Base-by-base conservation (phyloP, 2,888 invertebrate species). In the Orchesellides sinensis region DNA sequence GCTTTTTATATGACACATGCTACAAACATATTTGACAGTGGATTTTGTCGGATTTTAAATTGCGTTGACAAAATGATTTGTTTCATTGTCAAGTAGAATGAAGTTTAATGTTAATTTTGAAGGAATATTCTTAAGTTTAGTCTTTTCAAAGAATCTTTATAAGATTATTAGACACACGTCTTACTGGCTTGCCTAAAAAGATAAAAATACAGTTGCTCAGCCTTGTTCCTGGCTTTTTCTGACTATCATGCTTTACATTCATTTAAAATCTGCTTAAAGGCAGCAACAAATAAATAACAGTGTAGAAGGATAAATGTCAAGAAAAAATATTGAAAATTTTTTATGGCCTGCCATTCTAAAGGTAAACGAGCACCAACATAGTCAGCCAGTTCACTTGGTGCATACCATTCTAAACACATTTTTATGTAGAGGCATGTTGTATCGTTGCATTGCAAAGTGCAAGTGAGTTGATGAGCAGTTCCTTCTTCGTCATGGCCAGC, bases 291-390 rank as follows among this genome's bases (percentile, higher is more conserved):
- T 70, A 70, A 70, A 70, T 70, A 70, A 70, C 10, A 70, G 21
- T 40, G 70, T 56, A 56, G 70, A 70, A 70, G 70, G 70, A 70
- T 70, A 70, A 70, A 70, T 56, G 70, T 70, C 70, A 56, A 56
- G 45, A 70, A n/a, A n/a, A 29, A 56, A 70, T 70, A 70, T 70
- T 70, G 70, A 70, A 59, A 69, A 47, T 35, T 17, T 35, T 70
- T 70, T 70, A 70, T 70, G 70, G 52, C 27, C 40, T 54, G 35
- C 70, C 45, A 40, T 56, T 40, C 70, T 40, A 70, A 70, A 70
- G 56, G 70, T 35, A 70, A 56, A 52, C 45, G 70, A 35, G 56
- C 29, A 56, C 56, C 23, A 70, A n/a, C 14, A 47, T 17, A 32
- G 25, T 70, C 56, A 52, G 27, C 23, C 52, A 72, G 56, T 40